Evolutionary conservation across 2,113 vertebrate species (phyloP).

Genomic region (Vombatus ursinus): DNA sequence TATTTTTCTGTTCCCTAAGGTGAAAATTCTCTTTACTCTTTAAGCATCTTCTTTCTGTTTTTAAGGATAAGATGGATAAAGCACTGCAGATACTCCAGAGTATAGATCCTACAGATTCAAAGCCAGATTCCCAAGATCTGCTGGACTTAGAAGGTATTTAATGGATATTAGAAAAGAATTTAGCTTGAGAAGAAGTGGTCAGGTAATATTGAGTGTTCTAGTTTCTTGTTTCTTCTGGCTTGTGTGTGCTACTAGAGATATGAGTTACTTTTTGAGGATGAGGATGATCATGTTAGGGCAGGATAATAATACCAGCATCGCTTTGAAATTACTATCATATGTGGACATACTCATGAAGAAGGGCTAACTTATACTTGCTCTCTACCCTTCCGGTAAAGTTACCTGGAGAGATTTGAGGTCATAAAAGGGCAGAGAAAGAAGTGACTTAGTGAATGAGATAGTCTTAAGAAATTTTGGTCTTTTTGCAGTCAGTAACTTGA

Average conservation of each 20-base stretch:
- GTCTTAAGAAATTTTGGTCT: slow-evolving; percentile 42
- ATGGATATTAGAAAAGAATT: slow-evolving; percentile 24
- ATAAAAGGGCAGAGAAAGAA: slow-evolving; percentile 46
- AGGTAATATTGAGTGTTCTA: slow-evolving; percentile 35
- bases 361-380: slow-evolving; percentile 22
- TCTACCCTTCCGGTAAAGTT: slow-evolving; percentile 24
- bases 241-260: slow-evolving; percentile 44
- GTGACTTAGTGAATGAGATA: slow-evolving; percentile 32
- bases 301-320: slow-evolving; percentile 14
- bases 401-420: slow-evolving; percentile 20
- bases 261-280: slow-evolving; percentile 29
- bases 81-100: slow-evolving; percentile 93
- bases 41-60: slow-evolving; percentile 31
- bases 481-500: slow-evolving; percentile 43
- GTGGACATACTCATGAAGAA: not conserved
- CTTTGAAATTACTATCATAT: not conserved
- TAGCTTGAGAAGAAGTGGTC: slow-evolving; percentile 16
- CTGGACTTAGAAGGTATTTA: slow-evolving; percentile 93
- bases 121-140: slow-evolving; percentile 91
- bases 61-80: slow-evolving; percentile 95
- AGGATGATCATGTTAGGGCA: not conserved
- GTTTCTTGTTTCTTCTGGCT: slow-evolving; percentile 33
- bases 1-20: slow-evolving; percentile 37
- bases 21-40: slow-evolving; percentile 34
- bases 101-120: slow-evolving; percentile 91